Evolutionary conservation across 2,797 vertebrate genomes (phyloP).

Genomic region (Anniella stebbinsi): DNA sequence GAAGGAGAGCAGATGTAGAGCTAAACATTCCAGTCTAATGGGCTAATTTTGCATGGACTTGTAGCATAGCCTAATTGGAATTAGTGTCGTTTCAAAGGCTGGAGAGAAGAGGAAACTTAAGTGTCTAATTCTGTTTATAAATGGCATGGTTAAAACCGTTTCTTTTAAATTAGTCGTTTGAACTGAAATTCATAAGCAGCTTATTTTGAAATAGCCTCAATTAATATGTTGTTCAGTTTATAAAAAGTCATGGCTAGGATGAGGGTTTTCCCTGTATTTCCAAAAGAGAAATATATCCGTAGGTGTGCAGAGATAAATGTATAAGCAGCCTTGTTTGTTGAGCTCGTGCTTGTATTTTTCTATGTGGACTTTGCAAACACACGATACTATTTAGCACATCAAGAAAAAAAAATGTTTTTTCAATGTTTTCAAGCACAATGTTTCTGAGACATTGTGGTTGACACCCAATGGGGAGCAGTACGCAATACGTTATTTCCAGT

Average conservation of each 20-base stretch:
- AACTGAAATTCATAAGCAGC: not conserved
- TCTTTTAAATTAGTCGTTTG: not conserved
- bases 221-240: not conserved
- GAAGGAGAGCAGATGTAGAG: constrained; percentile 24
- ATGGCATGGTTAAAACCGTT: constrained; percentile 33
- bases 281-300: not conserved
- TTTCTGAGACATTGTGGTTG: not conserved
- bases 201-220: not conserved
- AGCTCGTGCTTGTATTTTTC: not conserved
- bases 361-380: not conserved
- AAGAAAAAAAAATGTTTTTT: not conserved
- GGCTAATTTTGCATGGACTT: constrained; percentile 32
- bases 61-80: constrained; percentile 11
- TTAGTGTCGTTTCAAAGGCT: constrained; percentile 10
- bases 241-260: not conserved
- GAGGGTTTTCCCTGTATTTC: not conserved
- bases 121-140: not conserved
- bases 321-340: not conserved
- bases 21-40: constrained; percentile 34
- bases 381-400: not conserved
- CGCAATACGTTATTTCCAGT: not conserved
- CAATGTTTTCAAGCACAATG: too few relatives aligned
- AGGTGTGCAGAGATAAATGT: not conserved
- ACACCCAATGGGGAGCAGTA: not conserved
- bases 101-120: constrained; percentile 9